These are phyloP conservation scores for Phyllostomus discolor DNA, from an alignment of 2,113 vertebrate species.

Conservation along the genomic window DNA sequence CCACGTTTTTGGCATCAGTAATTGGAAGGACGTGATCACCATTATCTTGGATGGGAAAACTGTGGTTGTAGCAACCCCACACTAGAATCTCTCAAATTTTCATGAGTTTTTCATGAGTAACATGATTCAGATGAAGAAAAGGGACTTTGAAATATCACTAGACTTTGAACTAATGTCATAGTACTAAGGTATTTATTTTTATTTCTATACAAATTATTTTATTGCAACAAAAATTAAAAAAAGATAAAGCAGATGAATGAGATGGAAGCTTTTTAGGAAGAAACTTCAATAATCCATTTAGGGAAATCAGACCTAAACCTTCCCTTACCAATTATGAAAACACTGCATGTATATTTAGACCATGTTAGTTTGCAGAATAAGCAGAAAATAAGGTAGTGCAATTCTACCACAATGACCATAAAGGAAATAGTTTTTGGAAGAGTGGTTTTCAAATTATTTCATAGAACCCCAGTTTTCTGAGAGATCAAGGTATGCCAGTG, in stretches of 20 bases:
- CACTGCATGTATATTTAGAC: background rate
- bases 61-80: background rate
- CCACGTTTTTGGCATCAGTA: background rate
- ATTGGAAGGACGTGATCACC: background rate
- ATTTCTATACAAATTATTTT: background rate
- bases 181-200: background rate
- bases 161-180: background rate
- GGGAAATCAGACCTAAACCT: background rate
- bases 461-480: background rate
- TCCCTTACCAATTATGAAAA: background rate
- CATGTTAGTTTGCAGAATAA: background rate
- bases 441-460: background rate
- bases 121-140: background rate
- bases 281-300: background rate
- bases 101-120: background rate
- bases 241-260: background rate
- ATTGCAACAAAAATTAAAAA: background rate
- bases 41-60: fast-evolving
- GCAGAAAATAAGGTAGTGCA: background rate
- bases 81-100: background rate
- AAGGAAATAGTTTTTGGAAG: background rate
- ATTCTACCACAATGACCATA: background rate
- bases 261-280: background rate
- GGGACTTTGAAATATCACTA: background rate
- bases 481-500: background rate